phyloP scores from a whole-genome alignment of 30 jellyfish, hydroid and myxozoan species.

The Chrysaora quinquecirrha region DNA sequence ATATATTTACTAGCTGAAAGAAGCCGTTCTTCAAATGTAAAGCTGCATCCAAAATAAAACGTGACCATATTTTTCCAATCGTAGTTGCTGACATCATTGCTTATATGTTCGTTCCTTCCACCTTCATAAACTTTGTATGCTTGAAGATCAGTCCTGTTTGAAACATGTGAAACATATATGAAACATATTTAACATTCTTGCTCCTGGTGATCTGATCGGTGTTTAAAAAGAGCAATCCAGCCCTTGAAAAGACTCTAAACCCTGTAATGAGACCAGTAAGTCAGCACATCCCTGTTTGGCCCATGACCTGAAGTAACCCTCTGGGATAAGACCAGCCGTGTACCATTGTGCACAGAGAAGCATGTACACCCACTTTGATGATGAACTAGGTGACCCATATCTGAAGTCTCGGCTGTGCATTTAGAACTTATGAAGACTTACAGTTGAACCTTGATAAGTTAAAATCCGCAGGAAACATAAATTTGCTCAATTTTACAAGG shows the following conservation, averaged over 20 bases:
- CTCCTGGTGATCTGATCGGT: too few species aligned
- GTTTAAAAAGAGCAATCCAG: neutral
- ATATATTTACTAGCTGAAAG: conserved; percentile 59
- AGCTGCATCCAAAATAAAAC: conserved; percentile 93
- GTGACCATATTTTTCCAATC: conserved; percentile 87
- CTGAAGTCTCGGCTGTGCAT: too few species aligned
- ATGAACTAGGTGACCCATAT: too few species aligned
- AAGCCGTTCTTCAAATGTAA: conserved; percentile 76
- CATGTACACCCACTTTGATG: too few species aligned
- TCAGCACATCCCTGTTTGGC: neutral
- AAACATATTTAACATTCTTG: neutral
- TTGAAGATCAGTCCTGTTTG: conserved; percentile 76
- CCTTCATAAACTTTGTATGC: conserved; percentile 81
- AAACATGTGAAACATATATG: neutral
- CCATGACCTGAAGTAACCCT: neutral
- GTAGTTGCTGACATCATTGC: conserved; percentile 7
- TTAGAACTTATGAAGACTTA: too few species aligned
- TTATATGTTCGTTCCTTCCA: neutral
- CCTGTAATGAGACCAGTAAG: neutral
- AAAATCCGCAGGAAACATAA: too few species aligned
- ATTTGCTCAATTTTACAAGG: too few species aligned
- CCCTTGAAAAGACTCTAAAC: neutral
- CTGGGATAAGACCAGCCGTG: neutral
- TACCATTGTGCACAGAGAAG: too few species aligned
- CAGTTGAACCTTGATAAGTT: too few species aligned